Evolutionary conservation across 2,113 vertebrate genomes (phyloP).

Genomic region (Chionomys nivalis): DNA sequence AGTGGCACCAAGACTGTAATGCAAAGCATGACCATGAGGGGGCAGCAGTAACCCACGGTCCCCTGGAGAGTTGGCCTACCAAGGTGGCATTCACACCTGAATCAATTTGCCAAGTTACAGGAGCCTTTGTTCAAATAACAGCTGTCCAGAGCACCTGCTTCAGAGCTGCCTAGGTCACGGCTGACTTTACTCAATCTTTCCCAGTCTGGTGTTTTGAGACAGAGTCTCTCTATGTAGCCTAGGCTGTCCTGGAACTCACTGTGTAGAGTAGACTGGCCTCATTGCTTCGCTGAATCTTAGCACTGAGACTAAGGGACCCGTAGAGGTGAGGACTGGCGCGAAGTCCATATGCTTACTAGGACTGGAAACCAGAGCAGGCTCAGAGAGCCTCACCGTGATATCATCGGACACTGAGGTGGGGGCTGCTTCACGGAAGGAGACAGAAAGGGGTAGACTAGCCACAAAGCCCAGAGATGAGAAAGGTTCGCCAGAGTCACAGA

Average conservation of each 20-base stretch:
- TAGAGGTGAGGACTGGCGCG: not conserved
- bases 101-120: not conserved
- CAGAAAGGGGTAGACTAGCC: not conserved
- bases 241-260: not conserved
- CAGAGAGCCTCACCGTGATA: too few relatives aligned
- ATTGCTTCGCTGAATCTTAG: not conserved
- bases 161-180: too few relatives aligned
- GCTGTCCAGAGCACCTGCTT: not conserved
- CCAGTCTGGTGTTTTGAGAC: not conserved
- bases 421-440: not conserved
- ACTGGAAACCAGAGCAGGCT: not conserved
- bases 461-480: not conserved
- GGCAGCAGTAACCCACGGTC: slow-evolving; percentile 78
- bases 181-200: not conserved
- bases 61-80: not conserved
- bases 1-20: not conserved
- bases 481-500: not conserved
- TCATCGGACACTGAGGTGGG: not conserved
- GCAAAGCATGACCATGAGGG: slow-evolving; percentile 77
- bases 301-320: not conserved
- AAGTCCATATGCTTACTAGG: not conserved
- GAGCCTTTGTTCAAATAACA: not conserved
- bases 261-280: not conserved
- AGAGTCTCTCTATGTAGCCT: not conserved
- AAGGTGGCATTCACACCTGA: not conserved